Evolutionary conservation across 2,888 invertebrate species (phyloP).

Genomic region (Lasioglossum leucozonium): DNA sequence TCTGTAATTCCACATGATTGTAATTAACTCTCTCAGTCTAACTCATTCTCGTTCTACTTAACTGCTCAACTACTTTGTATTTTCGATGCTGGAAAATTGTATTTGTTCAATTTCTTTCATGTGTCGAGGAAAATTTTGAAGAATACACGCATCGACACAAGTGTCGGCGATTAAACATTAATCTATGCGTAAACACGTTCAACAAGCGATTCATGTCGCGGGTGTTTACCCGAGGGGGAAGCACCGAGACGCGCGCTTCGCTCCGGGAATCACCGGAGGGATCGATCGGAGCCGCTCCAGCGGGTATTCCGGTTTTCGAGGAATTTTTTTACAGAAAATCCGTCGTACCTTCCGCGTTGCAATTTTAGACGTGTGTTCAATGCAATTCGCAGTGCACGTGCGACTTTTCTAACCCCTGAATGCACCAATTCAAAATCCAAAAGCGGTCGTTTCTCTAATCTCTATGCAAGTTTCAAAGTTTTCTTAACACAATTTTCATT

Average conservation of each 20-base stretch:
- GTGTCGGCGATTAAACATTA: slow-evolving; percentile 36
- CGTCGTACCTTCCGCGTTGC: accelerated
- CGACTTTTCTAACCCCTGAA: no score
- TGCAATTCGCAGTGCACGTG: neutral
- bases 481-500: no score
- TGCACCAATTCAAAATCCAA: no score
- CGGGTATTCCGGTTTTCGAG: neutral
- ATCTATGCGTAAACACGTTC: slow-evolving; percentile 27
- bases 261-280: slow-evolving; percentile 43
- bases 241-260: slow-evolving; percentile 6
- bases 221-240: slow-evolving; percentile 35
- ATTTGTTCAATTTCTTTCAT: no score
- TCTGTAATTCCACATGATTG: neutral
- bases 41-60: no score
- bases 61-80: neutral
- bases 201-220: slow-evolving; percentile 28
- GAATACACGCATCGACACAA: neutral
- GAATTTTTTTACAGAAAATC: neutral
- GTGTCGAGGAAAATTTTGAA: neutral
- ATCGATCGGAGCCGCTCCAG: slow-evolving; percentile 33
- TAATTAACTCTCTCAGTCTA: neutral
- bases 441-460: no score
- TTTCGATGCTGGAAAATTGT: neutral
- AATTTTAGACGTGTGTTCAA: neutral
- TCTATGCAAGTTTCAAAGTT: no score